Evolutionary conservation across 2,113 vertebrate genomes (phyloP), one percentile per base, ranked within the genome.

Genomic region (Psittacula cyanocephala): DNA sequence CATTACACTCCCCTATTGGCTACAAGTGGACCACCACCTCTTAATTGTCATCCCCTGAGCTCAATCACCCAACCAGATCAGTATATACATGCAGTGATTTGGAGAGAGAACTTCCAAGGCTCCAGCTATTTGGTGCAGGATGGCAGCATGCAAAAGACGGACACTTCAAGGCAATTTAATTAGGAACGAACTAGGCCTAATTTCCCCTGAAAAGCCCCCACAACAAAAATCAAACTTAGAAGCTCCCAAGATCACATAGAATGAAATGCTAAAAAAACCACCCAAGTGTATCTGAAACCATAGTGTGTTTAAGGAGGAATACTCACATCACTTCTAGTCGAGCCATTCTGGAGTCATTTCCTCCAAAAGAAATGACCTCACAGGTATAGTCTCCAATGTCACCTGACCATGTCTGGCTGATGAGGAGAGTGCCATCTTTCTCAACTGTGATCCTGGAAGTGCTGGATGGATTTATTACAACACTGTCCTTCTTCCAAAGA

Each of bases 241-340:
- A 25, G 31, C 15, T 67, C 13, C 28, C 10, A 28, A 23, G 17
- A 81, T 7, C 37, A 75, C 23, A 29, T 27, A 22, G 22, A 94
- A 87, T 27, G 10, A 82, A 59, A 88, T 1, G 23, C 19, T n/a
- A 49, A 11, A 39, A 71, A 62, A 89, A 75, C 3, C 3, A 4
- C 19, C 35, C 8, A 24, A 35, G 16, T 15, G 2, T 49, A 37
- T 19, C 31, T 50, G 35, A 93, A 86, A 43, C 22, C 3, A 57
- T 0, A 29, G 25, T 1, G 31, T 4, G 2, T 9, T n/a, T 3
- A 2, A 11, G 62, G 0, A 3, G 9, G 4, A 11, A 76, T 17
- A 98, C 99, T 99, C 96, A 99, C 99, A 99, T 99, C 86, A 99
- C 99, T 98, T 99, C 99, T 28, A 99, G 98, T 9, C 99, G 98